phyloP scores from a whole-genome alignment of 2,113 vertebrate species.

The Arvicanthis niloticus region DNA sequence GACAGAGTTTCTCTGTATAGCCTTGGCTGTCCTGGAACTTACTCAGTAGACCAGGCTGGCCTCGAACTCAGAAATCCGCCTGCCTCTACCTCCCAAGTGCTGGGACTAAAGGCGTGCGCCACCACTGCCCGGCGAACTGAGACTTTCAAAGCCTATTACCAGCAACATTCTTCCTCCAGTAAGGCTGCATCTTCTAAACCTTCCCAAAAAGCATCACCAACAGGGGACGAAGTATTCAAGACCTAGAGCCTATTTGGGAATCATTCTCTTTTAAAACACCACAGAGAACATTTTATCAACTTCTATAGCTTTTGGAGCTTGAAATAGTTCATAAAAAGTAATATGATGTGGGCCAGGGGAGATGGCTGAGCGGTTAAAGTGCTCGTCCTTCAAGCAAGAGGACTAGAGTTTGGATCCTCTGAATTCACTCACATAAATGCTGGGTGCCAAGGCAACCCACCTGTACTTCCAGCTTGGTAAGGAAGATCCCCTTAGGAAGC shows the following conservation, averaged over 20 bases:
- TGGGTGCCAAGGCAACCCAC: neutral
- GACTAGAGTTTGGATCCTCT: neutral
- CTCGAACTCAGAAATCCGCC: no score
- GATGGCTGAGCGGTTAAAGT: neutral
- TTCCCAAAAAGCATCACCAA: neutral
- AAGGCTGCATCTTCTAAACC: neutral
- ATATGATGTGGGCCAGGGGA: neutral
- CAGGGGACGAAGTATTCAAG: neutral
- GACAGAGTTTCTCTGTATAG: no score
- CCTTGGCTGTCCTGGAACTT: no score
- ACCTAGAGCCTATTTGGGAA: neutral
- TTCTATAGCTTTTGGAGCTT: neutral
- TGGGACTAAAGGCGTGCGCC: no score
- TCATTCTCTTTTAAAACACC: neutral
- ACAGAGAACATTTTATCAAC: neutral
- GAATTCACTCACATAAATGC: neutral
- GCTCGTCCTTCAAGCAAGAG: neutral
- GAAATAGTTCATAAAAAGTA: neutral
- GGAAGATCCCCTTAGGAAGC: neutral
- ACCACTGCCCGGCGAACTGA: no score
- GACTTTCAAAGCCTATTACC: neutral
- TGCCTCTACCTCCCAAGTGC: no score
- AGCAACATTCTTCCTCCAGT: neutral
- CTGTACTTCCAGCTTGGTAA: neutral
- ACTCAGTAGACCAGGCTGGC: no score